Conservation (phyloP, 2,797 vertebrate species). For the Sebastolobus altivelis region DNA sequence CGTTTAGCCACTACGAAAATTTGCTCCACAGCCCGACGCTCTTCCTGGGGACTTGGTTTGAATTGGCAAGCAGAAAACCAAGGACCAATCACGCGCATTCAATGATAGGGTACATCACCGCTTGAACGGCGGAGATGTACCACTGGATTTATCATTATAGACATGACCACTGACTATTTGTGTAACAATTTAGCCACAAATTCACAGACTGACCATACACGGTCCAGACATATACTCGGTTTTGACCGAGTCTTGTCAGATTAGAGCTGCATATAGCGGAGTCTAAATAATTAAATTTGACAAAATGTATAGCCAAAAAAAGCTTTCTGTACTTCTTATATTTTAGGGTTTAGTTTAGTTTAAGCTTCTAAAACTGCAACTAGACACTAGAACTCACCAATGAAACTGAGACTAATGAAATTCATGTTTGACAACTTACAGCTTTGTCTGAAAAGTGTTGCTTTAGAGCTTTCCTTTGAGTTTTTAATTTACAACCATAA, state of each 20-base stretch:
- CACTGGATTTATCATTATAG: no score
- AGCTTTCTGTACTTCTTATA: background rate
- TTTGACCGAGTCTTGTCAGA: background rate
- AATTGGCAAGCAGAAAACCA: no score
- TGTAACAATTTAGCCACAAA: no score
- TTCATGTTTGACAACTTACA: background rate
- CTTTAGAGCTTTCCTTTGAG: constrained; percentile 1
- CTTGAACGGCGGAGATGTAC: no score
- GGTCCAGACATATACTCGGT: no score
- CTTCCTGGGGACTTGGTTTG: no score
- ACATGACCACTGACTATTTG: no score
- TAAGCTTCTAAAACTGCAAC: constrained; percentile 7
- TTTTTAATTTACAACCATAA: background rate
- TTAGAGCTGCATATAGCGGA: constrained; percentile 1
- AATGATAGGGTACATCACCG: no score
- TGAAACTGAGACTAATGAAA: constrained; percentile 17
- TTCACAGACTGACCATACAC: no score
- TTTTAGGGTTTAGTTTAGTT: background rate
- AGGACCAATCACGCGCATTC: no score
- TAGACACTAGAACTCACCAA: constrained; percentile 28
- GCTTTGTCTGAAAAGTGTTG: background rate
- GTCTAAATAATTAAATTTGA: constrained; percentile 4
- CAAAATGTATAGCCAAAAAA: background rate
- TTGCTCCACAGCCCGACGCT: no score
- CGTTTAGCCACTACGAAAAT: no score